Conservation (phyloP, 2,113 vertebrate genomes). For the Rhinogobius similis region DNA sequence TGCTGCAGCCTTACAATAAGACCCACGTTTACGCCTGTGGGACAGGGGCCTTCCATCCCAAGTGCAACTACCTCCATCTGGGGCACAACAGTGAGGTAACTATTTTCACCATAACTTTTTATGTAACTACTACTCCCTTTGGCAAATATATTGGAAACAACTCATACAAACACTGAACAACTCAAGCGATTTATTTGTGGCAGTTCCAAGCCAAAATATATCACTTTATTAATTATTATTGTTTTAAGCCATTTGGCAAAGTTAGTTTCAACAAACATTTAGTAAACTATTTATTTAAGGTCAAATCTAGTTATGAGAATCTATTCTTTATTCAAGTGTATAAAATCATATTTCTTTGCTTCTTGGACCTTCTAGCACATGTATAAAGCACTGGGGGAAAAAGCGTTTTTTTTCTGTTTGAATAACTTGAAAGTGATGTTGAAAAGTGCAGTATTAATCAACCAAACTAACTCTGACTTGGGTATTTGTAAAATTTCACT, state of each 20-base stretch:
- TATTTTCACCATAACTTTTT: background rate
- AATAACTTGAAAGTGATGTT: background rate
- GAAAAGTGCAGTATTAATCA: background rate
- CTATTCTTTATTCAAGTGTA: background rate
- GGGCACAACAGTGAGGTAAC: constrained; percentile 72
- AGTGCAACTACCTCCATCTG: constrained; percentile 83
- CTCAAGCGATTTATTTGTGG: too few relatives aligned
- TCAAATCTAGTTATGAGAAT: background rate
- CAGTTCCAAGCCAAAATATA: background rate
- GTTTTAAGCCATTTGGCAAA: background rate
- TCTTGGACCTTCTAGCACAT: background rate
- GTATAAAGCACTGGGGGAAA: too few relatives aligned
- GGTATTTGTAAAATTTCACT: background rate
- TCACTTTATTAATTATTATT: background rate
- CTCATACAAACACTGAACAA: background rate
- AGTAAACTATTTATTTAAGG: background rate
- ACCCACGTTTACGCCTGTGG: constrained; percentile 83
- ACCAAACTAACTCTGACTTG: background rate
- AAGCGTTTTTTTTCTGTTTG: too few relatives aligned
- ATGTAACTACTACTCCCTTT: background rate
- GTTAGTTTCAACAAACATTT: background rate
- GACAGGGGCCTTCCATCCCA: constrained; percentile 83
- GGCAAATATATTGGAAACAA: background rate
- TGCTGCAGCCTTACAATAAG: constrained; percentile 86
- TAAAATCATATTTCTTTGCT: background rate